Evolutionary conservation across 2,888 invertebrate genomes (phyloP), one percentile per base, ranked within the genome.

Genomic region (Cepaea hortensis): DNA sequence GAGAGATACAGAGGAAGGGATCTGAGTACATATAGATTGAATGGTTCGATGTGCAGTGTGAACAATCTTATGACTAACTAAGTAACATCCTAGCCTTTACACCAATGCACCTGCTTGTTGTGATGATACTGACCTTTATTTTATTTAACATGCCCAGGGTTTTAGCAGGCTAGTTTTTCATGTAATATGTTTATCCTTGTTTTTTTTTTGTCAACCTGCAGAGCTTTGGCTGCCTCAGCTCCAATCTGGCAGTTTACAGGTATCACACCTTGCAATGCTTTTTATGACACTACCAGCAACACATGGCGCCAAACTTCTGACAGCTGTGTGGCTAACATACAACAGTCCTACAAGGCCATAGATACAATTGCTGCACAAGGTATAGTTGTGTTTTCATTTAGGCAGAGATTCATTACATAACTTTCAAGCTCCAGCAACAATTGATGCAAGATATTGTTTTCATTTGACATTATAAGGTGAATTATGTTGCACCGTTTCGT

Each of bases 141-240:
- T 35, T 35, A 35, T 35, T 35, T 1, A 35, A 35, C 35, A 35
- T 35, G 35, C 35, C 35, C 35, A 35, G 35, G 35, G 35, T 35
- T 35, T 55, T 55, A 55, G 11, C 55, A 9, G 6, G 55, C 55
- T 55, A 9, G n/a, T 48, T 13, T 6, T 73, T 4, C 18, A 35
- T 35, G 13, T 70, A 15, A 70, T 20, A 70, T 70, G 15, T 70
- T 70, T 20, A 13, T 3, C 6, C 23, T 35, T 35, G 35, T 73
- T 73, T 23, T 23, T 73, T 3, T 18, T 6, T 9, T 55, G 55
- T 55, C 7, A 55, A 55, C 35, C 35, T 55, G 2, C 84, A 96
- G 99, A 0, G 97, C 99, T 1, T 96, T 99, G 88, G 98, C 99
- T 6, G 96, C 97, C 3, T 99, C 98, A 35, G 99, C 98, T 0